Base-by-base conservation (phyloP, 2,797 vertebrate genomes). In the Aselliscus stoliczkanus region DNA sequence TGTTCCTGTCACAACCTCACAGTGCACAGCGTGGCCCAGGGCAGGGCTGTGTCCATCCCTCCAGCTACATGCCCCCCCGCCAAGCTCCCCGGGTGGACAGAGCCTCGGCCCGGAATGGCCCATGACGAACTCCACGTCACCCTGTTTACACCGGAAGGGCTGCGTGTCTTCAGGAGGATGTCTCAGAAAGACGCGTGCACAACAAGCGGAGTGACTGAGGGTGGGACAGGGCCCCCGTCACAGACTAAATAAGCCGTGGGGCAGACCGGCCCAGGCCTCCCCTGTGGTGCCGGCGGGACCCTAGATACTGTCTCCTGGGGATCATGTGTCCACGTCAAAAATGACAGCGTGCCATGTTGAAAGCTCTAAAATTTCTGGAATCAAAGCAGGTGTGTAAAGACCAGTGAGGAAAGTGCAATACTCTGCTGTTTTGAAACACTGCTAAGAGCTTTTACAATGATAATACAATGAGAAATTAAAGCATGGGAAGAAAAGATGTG, bases 51-150 rank as follows among this genome's bases (percentile, higher is more conserved):
- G 44, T 29, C 52, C 27, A 15, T n/a, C n/a, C n/a, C n/a, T n/a
- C n/a, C n/a, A n/a, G n/a, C n/a, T n/a, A n/a, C n/a, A n/a, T n/a
- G n/a, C n/a, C n/a, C n/a, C n/a, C n/a, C n/a, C n/a, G n/a, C n/a
- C n/a, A n/a, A n/a, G n/a, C 3, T 1, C n/a, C 7, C 1, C 13
- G 6, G 0, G 27, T 10, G 34, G 17, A 18, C 5, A 2, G 0
- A n/a, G 4, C 9, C 3, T 27, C 0, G 7, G 3, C 31, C 7
- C 2, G 34, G 3, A 23, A 3, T 64, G 15, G 14, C 34, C 39
- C 56, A 18, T 23, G 0, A 70, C 11, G 47, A 50, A 50, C 47
- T 31, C 14, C 27, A 29, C 27, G 20, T 4, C 15, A 2, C 34
- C 34, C 7, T 23, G 29, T 18, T 70, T 69, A 13, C 25, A 29